Conservation (phyloP, 2,888 invertebrate genomes). For the Mesorhabditis spiculigera region DNA sequence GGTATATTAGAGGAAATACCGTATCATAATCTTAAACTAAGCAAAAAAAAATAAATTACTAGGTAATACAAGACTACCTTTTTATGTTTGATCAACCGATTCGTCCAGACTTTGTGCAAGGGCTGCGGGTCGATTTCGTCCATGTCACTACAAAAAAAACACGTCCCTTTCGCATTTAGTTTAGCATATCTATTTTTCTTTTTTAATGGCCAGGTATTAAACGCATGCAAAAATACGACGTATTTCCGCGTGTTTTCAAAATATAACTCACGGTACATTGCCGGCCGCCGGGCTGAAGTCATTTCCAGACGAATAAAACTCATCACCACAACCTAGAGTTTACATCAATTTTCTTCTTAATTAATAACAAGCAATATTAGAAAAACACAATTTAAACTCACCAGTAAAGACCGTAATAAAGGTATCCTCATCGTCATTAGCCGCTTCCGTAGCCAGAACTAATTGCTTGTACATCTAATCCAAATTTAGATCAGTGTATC, state of each 20-base stretch:
- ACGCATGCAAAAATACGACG: no score
- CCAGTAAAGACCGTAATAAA: neutral
- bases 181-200: no score
- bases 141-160: neutral
- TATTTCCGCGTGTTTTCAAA: neutral
- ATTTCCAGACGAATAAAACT: slow-evolving; percentile 4
- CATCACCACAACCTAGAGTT: slow-evolving; percentile 1
- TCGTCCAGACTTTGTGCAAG: neutral
- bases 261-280: neutral
- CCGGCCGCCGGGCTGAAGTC: neutral
- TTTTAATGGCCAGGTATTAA: no score
- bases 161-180: no score
- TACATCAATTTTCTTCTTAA: neutral
- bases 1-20: no score
- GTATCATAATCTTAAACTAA: no score
- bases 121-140: neutral
- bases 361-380: no score
- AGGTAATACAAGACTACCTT: neutral
- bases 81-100: neutral
- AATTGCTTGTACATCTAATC: neutral
- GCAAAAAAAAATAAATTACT: no score
- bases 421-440: slow-evolving; percentile 6
- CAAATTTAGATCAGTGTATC: neutral
- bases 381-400: neutral
- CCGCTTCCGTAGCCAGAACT: neutral